phyloP scores from a whole-genome alignment of 2,797 vertebrate genomes.

The Galagoides demidoff region DNA sequence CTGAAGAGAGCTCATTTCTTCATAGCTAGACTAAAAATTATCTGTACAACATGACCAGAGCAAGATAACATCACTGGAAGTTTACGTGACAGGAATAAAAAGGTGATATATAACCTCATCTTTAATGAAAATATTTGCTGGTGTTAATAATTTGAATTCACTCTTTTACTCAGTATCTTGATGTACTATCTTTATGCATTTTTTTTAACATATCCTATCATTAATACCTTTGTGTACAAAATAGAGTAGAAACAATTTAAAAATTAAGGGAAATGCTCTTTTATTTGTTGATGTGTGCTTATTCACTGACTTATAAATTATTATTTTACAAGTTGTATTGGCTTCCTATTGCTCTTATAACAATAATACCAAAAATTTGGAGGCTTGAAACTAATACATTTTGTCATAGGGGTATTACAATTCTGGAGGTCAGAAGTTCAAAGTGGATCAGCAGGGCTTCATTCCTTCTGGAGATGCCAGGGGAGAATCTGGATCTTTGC shows the following conservation, averaged over 20 bases:
- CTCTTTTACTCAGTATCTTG: neutral
- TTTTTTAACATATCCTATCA: neutral
- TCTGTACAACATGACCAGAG: neutral
- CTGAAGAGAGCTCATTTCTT: neutral
- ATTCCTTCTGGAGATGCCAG: neutral
- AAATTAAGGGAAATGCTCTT: neutral
- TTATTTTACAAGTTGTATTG: neutral
- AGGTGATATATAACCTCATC: neutral
- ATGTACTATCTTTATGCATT: neutral
- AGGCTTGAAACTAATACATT: neutral
- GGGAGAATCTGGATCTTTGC: neutral
- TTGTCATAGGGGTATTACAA: neutral
- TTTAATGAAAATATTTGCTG: neutral
- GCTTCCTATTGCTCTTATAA: neutral
- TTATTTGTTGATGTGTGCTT: neutral
- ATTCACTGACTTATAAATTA: neutral
- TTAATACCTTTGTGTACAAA: neutral
- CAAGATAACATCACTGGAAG: neutral
- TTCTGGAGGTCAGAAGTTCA: neutral
- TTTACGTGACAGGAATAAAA: neutral
- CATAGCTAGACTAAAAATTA: slow-evolving; percentile 40
- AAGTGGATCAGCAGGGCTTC: neutral
- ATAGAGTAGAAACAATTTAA: neutral
- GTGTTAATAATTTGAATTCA: neutral
- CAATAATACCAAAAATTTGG: neutral